Percentiles rank a stretch among this genome's conserved stretches.
Conservation (phyloP, 2,888 invertebrate species). For the Dicycla oo region DNA sequence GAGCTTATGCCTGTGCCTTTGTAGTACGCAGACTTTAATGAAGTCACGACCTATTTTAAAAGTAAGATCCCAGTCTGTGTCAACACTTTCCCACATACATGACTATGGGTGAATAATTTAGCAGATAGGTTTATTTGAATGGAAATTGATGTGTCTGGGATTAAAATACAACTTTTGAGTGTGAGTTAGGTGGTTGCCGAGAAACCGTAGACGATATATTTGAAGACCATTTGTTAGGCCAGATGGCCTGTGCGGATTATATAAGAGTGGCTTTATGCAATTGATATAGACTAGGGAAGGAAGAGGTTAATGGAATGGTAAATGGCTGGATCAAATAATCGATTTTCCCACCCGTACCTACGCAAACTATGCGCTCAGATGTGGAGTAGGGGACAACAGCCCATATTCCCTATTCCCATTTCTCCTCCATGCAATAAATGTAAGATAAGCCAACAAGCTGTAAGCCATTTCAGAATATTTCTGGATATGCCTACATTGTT, state of each 20-base stretch:
- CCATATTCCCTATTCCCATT: no score
- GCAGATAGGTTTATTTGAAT: constrained; percentile 6
- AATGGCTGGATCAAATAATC: no score
- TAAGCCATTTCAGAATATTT: neutral
- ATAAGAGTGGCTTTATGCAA: neutral
- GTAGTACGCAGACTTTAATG: constrained; percentile 47
- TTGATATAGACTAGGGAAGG: neutral
- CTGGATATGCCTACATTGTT: neutral
- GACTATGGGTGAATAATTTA: constrained; percentile 39
- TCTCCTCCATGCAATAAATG: neutral
- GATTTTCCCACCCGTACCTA: no score
- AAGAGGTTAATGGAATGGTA: neutral
- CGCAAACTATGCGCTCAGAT: no score
- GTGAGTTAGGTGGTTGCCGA: neutral
- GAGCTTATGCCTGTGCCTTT: constrained; percentile 46
- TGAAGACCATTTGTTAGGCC: neutral
- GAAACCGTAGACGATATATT: neutral
- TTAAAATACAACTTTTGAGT: neutral
- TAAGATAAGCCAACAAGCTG: neutral
- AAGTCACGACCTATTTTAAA: constrained; percentile 62
- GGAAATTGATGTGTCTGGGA: constrained; percentile 36
- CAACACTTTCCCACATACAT: constrained; percentile 53
- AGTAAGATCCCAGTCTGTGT: constrained; percentile 45
- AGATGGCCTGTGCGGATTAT: neutral
- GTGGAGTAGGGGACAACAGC: no score